Evolutionary conservation across 1,140 invertebrate species (phyloP), one percentile per base, ranked within the genome.

Genomic region (Pseudomyrmex cubaensis): DNA sequence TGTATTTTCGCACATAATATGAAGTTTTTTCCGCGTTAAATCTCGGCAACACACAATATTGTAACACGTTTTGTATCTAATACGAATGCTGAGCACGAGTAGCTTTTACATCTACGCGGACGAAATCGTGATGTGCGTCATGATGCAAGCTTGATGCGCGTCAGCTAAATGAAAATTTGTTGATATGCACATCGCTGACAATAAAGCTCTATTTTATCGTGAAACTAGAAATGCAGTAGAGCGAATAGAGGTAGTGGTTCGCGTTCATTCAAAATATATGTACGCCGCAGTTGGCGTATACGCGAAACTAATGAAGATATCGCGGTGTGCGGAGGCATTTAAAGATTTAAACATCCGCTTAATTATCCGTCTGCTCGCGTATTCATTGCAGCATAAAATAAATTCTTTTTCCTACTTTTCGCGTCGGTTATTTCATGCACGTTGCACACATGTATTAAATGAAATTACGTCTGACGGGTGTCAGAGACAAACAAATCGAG

Each of bases 161-260:
- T 56, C n/a, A 76, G 44, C 17, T 84, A 87, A 87, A 87, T 87
- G 86, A 87, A 87, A 84, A 87, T 87, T 87, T 78, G 86, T 87
- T 62, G 80, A 84, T 59, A 44, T 46, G 75, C 76, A 25, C 44
- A 13, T 50, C 44, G 61, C 50, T 22, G 61, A 84, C 73, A 61
- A 84, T 87, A 73, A 87, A 87, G 73, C 83, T 59, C 48, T 70
- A 56, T 75, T 82, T 74, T 67, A 74, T 63, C 61, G 61, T 35
- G 35, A 22, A n/a, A 20, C 48, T 48, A 57, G 50, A 35, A 35
- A 46, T 57, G 76, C 56, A 69, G 35, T 46, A 56, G 35, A 35
- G 35, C 13, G 22, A 12, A 13, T 44, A 62, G 25, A 75, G 61
- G 46, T 54, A 59, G 83, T 35, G 5, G 35, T 35, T 76, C 66